phyloP scores from a whole-genome alignment of 1,140 invertebrate species.

The Aphidius gifuensis region DNA sequence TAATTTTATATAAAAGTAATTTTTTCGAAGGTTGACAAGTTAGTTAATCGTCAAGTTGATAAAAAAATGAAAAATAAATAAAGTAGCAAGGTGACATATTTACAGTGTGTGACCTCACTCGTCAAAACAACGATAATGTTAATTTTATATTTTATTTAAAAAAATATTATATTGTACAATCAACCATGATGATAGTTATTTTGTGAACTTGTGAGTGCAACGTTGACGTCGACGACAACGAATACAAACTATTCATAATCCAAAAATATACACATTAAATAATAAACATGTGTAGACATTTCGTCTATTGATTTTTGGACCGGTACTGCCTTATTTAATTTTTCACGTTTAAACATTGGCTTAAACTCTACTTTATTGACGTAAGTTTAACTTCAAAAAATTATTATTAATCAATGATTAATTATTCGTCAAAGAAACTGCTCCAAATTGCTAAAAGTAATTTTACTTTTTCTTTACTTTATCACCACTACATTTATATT shows the following conservation, averaged over 20 bases:
- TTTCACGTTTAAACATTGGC: not conserved
- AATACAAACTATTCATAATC: constrained; percentile 1
- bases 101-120: too few relatives aligned
- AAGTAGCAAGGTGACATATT: too few relatives aligned
- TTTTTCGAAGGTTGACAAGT: not conserved
- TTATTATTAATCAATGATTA: not conserved
- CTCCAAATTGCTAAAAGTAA: not conserved
- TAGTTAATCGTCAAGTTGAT: not conserved
- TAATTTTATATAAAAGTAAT: not conserved
- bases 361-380: not conserved
- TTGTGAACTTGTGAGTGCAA: too few relatives aligned
- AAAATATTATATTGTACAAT: too few relatives aligned
- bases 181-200: too few relatives aligned
- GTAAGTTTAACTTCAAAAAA: not conserved
- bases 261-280: not conserved
- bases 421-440: not conserved
- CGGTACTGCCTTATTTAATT: not conserved
- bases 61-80: too few relatives aligned
- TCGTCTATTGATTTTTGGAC: constrained; percentile 21
- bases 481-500: not conserved
- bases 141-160: too few relatives aligned
- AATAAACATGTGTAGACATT: constrained; percentile 16
- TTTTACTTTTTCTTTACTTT: not conserved
- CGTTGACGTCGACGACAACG: too few relatives aligned
- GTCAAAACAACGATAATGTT: too few relatives aligned